Conservation (phyloP, 2,888 invertebrate genomes). For the Eilema griseolum region DNA sequence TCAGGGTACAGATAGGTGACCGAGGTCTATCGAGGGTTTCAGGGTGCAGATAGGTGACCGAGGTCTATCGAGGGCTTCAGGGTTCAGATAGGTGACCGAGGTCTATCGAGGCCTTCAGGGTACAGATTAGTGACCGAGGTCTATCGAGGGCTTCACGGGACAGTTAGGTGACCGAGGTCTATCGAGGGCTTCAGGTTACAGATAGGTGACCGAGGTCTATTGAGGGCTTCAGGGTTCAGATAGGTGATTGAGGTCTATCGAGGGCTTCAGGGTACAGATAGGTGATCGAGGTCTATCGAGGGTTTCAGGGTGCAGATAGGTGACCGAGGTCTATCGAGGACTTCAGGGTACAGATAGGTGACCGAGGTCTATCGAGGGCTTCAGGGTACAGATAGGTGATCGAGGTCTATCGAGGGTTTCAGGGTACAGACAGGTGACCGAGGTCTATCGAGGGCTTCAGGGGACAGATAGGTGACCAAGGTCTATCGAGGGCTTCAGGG, state of each 20-base stretch:
- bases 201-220: neutral
- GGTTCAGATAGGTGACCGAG: no score
- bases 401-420: neutral
- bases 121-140: no score
- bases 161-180: no score
- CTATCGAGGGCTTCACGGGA: no score
- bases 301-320: neutral
- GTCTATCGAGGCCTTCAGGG: no score
- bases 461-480: neutral
- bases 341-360: neutral
- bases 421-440: neutral
- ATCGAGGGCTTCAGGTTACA: no score
- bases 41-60: no score
- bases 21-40: no score
- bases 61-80: no score
- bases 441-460: neutral
- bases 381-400: neutral
- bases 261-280: neutral
- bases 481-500: neutral
- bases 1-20: no score
- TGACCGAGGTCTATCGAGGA: neutral
- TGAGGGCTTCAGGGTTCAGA: neutral
- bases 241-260: neutral
- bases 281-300: neutral
- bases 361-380: neutral